These are phyloP conservation scores for Medauroidea extradentata DNA, from an alignment of 1,140 invertebrate genomes.

Conservation along the genomic window DNA sequence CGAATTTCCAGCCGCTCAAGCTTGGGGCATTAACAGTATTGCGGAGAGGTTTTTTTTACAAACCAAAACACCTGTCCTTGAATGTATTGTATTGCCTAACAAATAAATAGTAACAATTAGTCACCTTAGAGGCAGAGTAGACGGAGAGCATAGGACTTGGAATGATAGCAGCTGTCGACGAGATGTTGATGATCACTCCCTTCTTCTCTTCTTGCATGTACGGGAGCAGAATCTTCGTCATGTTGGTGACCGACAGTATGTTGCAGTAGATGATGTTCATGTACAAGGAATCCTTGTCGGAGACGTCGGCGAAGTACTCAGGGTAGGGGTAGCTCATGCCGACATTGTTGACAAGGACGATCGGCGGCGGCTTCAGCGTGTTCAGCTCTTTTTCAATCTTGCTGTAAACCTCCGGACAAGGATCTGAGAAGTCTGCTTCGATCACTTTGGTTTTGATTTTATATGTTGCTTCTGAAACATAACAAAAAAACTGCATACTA, in stretches of 20 bases:
- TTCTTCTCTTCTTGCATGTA: constrained; percentile 78
- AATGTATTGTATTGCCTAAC: too few relatives aligned
- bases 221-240: constrained; percentile 73
- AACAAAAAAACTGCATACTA: background rate
- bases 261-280: constrained; percentile 54
- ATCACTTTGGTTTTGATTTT: constrained; percentile 77
- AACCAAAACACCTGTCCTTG: too few relatives aligned
- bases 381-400: constrained; percentile 69
- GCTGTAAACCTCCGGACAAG: constrained; percentile 63
- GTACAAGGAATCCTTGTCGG: constrained; percentile 46
- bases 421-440: constrained; percentile 76
- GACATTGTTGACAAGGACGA: constrained; percentile 90
- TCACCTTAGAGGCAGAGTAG: constrained; percentile 86
- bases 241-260: constrained; percentile 55
- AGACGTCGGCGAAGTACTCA: constrained; percentile 71
- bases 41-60: too few relatives aligned
- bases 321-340: constrained; percentile 88
- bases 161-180: constrained; percentile 74
- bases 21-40: too few relatives aligned
- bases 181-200: constrained; percentile 90
- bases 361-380: constrained; percentile 74
- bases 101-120: background rate
- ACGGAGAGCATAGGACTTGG: constrained; percentile 80
- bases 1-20: too few relatives aligned
- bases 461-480: constrained; percentile 56